Evolutionary conservation across 2,888 invertebrate species (phyloP), one percentile per base, ranked within the genome.

Genomic region (Micoletzkya japonica): DNA sequence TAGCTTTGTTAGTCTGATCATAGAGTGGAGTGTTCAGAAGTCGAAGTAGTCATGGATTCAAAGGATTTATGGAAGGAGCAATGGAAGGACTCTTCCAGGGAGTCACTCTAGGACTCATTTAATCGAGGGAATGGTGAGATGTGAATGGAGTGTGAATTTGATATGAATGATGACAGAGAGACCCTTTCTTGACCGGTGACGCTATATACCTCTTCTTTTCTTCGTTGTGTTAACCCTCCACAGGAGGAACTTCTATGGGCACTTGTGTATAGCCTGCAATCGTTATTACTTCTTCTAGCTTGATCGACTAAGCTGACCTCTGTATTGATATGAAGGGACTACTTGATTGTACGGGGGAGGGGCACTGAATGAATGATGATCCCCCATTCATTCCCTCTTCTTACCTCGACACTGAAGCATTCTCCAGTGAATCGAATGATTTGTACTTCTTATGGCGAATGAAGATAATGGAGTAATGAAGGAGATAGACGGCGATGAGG

Each of bases 401-500:
- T 10, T 32, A 4, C 10, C 10, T 30, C 10, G 28, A 57, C 6
- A 52, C 36, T 2, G 4, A 39, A 6, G 49, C 50, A 6, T 36
- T 50, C 52, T 37, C 10, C 20, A 44, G 10, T 44, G 44, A 44
- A 44, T 44, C n/a, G n/a, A n/a, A n/a, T n/a, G n/a, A 54, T 24
- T 54, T 54, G 56, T 68, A 58, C 49, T 49, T 20, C 50, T 58
- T 49, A 14, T 68, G 32, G 30, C 58, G 32, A 57, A 68, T 37
- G 37, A 70, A 70, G 2, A 34, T 26, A 37, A 37, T 52, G n/a
- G 52, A 60, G 39, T 60, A 57, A 26, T 28, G 26, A 10, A 72
- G 63, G 20, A 76, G 70, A 58, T 72, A 76, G 6, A 66, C 71
- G 36, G 70, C 73, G 34, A 76, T 49, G 3, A 61, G 64, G 58